phyloP scores from a whole-genome alignment of 92 coral and sea anemone species.

The Umimayanthus kanabou region DNA sequence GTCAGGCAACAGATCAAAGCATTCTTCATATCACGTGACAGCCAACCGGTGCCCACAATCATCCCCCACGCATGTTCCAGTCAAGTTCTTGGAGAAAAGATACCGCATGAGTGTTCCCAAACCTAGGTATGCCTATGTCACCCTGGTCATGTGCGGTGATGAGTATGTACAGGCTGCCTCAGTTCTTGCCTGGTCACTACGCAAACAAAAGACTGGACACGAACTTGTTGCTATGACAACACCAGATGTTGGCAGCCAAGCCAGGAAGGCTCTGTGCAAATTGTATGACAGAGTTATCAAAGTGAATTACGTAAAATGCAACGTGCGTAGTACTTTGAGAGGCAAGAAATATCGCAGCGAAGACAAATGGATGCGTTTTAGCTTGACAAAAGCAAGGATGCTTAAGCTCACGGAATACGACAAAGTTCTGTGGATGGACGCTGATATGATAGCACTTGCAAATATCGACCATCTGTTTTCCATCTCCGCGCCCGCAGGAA shows the following conservation, averaged over 20 bases:
- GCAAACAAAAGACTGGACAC: slow-evolving; percentile 75
- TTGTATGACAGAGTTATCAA: slow-evolving; percentile 75
- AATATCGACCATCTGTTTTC: slow-evolving; percentile 73
- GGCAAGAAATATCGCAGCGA: slow-evolving; percentile 77
- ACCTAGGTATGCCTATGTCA: slow-evolving; percentile 86
- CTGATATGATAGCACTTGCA: slow-evolving; percentile 68
- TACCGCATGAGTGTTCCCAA: slow-evolving; percentile 63
- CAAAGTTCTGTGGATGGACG: slow-evolving; percentile 82
- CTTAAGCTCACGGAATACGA: slow-evolving; percentile 79
- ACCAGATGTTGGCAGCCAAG: slow-evolving; percentile 75
- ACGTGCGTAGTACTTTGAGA: slow-evolving; percentile 64
- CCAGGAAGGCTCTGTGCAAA: slow-evolving; percentile 70
- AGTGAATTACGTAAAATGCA: slow-evolving; percentile 69
- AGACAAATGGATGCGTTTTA: slow-evolving; percentile 72
- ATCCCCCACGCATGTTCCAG: slow-evolving; percentile 3
- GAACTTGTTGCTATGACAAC: slow-evolving; percentile 92
- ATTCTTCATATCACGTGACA: neutral
- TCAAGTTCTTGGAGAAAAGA: slow-evolving; percentile 54
- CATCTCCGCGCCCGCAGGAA: slow-evolving; percentile 81
- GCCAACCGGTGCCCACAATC: neutral
- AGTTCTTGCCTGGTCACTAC: slow-evolving; percentile 87
- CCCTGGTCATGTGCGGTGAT: slow-evolving; percentile 90
- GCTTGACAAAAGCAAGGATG: slow-evolving; percentile 82
- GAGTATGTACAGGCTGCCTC: slow-evolving; percentile 78
- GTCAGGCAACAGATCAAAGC: neutral